Evolutionary conservation across 1,140 invertebrate species (phyloP), one percentile per base, ranked within the genome.

Genomic region (Drosophila malerkotliana): DNA sequence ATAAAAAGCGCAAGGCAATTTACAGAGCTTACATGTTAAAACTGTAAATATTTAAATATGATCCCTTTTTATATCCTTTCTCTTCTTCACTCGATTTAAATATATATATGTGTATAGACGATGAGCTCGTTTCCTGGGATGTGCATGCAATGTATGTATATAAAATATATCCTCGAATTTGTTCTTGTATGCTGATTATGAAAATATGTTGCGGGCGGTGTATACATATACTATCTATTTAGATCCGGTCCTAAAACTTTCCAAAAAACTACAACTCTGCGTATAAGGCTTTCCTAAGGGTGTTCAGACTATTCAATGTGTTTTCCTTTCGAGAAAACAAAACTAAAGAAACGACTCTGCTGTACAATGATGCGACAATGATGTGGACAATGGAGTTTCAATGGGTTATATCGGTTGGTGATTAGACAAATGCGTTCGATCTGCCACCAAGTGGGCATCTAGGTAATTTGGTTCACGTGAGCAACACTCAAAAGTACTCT

Each of bases 301-400:
- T 72, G 56, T 60, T 85, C 82, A 85, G 82, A 85, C 82, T 85
- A 75, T 87, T 74, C 75, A 77, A 75, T 80, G 69, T 53, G 69
- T 72, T 71, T 54, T 62, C 14, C 47, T 10, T 12, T 59, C 45
- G 34, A 60, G 60, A 74, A 62, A 52, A 61, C 34, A 5, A 44
- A 44, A 44, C 8, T 53, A 34, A 28, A 63, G 72, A 64, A 28
- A 15, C 60, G 21, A 52, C 47, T 67, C 34, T 44, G 30, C 58
- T 60, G 48, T 61, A 61, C 58, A 61, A 41, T 61, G 48, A 6
- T 14, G 48, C 30, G 47, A 45, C n/a, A 21, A 37, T 45, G 18
- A 37, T 37, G 34, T 49, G 48, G 32, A 48, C 49, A 58, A 18
- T 53, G 41, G 68, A 18, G 30, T 28, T 3, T 14, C 15, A 39